Base-by-base conservation (phyloP, 2,113 vertebrate genomes). In the Ursus arctos region DNA sequence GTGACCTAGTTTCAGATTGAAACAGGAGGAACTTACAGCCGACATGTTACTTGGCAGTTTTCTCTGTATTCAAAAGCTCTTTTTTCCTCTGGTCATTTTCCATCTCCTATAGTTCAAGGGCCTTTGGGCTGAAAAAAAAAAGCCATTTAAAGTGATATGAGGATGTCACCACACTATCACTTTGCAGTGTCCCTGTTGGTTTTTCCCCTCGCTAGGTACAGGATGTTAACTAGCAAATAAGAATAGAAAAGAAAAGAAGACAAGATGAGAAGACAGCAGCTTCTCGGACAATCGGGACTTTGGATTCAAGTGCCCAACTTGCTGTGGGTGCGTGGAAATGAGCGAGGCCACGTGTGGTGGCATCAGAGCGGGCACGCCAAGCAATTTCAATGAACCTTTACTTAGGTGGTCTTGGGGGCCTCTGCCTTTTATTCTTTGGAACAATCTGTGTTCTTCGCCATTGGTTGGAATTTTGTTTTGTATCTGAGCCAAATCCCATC, bases 401-500 rank as follows among this genome's bases (percentile, higher is more conserved):
- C 57, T 84, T 74, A 94, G 93, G 96, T 92, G 91, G 43, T 90
- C 76, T 76, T 76, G 80, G 53, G 85, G 69, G 74, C 36, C 80
- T 81, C 57, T 92, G 49, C 61, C 59, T 96, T 81, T 97, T 84
- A 86, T 92, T 63, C 43, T 92, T 71, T 65, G 47, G 88, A 94
- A 88, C 43, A 61, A 88, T 72, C 47, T 21, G 36, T 85, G 40
- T 65, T 90, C 76, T 94, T 96, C 63, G 59, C 81, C 51, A 12
- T 80, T n/a, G 57, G 88, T 74, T 96, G 89, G 96, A 96, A 96
- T 97, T 94, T 69, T 93, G 72, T 95, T 96, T 95, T 96, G 92
- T 96, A 61, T 95, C 31, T 95, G 92, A 97, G 97, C 96, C 97
- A 98, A 95, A 96, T 94, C 63, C 65, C 87, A 82, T 88, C 67